Evolutionary conservation across 2,797 vertebrate genomes (phyloP).

Genomic region (Sebastes reedi): DNA sequence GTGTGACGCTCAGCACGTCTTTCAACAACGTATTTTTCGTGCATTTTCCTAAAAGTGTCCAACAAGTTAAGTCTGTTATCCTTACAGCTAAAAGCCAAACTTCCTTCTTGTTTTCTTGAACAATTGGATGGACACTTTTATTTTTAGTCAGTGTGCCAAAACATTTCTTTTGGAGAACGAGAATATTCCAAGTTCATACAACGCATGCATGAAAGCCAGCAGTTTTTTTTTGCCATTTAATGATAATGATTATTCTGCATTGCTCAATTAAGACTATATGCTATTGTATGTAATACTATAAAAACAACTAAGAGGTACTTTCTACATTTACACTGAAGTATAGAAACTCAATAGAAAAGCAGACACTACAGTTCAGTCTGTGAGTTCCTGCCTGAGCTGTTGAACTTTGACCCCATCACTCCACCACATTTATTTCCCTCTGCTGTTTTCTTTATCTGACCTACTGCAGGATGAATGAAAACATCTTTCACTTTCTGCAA

Average conservation of each 20-base stretch:
- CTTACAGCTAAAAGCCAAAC: too few species aligned
- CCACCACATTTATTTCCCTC: not conserved
- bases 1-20: accelerated
- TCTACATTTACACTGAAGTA: not conserved
- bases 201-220: too few species aligned
- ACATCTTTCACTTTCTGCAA: not conserved
- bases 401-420: constrained; percentile 18
- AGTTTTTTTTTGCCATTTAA: not conserved
- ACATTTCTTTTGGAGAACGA: not conserved
- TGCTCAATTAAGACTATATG: not conserved
- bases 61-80: too few species aligned
- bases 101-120: too few species aligned
- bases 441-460: not conserved
- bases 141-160: too few species aligned
- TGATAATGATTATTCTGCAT: not conserved
- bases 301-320: not conserved
- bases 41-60: too few species aligned
- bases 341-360: not conserved
- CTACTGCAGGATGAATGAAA: too few species aligned
- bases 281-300: not conserved
- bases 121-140: too few species aligned
- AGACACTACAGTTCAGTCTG: not conserved
- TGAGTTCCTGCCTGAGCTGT: constrained; percentile 12
- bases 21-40: too few species aligned
- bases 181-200: not conserved